These are phyloP conservation scores for Drosophila melanosoma DNA, from an alignment of 2,888 invertebrate species.

Conservation along the genomic window DNA sequence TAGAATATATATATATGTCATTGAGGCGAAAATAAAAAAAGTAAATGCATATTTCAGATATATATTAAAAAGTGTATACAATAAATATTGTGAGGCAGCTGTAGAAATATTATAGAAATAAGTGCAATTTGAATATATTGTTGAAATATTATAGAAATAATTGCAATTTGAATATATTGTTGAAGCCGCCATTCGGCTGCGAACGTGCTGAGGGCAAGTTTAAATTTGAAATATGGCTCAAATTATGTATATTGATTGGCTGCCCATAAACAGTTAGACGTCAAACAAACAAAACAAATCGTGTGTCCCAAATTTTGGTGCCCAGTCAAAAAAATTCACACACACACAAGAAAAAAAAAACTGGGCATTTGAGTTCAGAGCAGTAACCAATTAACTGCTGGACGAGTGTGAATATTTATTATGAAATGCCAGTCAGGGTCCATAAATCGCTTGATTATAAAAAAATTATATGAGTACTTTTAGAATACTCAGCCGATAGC, in stretches of 20 bases:
- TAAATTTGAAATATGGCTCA: slow-evolving; percentile 36
- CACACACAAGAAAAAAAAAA: not conserved
- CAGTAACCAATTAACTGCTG: slow-evolving; percentile 17
- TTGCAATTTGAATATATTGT: not conserved
- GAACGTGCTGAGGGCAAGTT: slow-evolving; percentile 1
- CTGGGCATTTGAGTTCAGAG: slow-evolving; percentile 3
- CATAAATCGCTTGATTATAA: slow-evolving; percentile 66
- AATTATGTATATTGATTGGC: slow-evolving; percentile 20
- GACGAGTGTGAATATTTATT: slow-evolving; percentile 20
- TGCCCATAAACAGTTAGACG: slow-evolving; percentile 22
- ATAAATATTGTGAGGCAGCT: not conserved
- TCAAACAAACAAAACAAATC: slow-evolving; percentile 8
- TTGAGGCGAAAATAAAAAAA: slow-evolving; percentile 11
- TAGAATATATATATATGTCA: slow-evolving; percentile 19
- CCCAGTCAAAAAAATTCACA: slow-evolving; percentile 2
- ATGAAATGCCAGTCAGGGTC: slow-evolving; percentile 29
- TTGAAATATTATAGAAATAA: not conserved
- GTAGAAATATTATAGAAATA: not conserved
- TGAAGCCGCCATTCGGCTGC: not conserved
- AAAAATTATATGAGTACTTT: slow-evolving; percentile 31
- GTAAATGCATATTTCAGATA: not conserved
- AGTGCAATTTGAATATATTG: not conserved
- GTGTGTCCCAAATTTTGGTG: slow-evolving; percentile 20
- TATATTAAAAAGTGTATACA: not conserved
- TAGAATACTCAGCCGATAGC: slow-evolving; percentile 17